Evolutionary conservation across 2,797 vertebrate genomes (phyloP).

Genomic region (Prionace glauca): DNA sequence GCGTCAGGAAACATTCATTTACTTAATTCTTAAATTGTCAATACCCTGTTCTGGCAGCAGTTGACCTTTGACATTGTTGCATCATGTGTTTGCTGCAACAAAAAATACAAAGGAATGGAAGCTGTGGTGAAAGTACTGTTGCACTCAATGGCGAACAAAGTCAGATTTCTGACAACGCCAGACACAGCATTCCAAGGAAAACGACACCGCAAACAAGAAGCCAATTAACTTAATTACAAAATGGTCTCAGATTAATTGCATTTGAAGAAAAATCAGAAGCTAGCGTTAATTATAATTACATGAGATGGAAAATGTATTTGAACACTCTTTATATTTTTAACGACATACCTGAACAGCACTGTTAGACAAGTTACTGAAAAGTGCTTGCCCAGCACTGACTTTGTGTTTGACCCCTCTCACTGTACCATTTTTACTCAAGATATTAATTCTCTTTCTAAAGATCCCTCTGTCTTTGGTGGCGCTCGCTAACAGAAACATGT

Average conservation of each 20-base stretch:
- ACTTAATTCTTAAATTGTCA: background rate
- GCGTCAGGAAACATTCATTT: background rate
- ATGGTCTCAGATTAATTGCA: background rate
- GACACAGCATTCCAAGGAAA: background rate
- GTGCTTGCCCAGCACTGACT: constrained; percentile 90
- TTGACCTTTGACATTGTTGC: constrained; percentile 2
- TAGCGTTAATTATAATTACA: background rate
- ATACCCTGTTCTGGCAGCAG: background rate
- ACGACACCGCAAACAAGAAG: background rate
- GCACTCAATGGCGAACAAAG: background rate
- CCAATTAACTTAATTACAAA: background rate
- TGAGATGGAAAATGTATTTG: background rate
- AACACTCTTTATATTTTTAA: constrained; percentile 29
- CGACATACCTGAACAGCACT: constrained; percentile 70
- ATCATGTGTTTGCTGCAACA: constrained; percentile 25
- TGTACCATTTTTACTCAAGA: constrained; percentile 95
- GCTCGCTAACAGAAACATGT: constrained; percentile 75
- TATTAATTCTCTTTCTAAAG: constrained; percentile 84
- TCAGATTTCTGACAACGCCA: background rate
- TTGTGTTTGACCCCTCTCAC: constrained; percentile 94
- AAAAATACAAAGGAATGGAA: background rate
- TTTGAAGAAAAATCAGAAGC: constrained; percentile 9
- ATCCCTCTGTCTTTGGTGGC: constrained; percentile 73
- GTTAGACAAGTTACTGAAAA: constrained; percentile 82
- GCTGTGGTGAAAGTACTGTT: background rate